These are phyloP conservation scores for Trachemys scripta DNA, from an alignment of 2,113 vertebrate genomes.

Conservation along the genomic window DNA sequence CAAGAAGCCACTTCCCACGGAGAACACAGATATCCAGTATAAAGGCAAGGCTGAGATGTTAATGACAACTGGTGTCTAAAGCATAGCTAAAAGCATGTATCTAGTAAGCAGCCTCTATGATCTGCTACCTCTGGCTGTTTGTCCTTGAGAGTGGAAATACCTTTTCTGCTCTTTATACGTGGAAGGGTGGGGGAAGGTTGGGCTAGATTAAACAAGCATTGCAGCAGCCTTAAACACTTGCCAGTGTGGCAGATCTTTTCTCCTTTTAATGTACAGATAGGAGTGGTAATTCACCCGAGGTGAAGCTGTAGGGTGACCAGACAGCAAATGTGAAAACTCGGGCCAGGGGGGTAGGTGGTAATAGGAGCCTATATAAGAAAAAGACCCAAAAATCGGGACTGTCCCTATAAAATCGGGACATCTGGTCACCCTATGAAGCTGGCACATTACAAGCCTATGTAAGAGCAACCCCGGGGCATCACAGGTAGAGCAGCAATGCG, in stretches of 20 bases:
- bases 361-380: no score
- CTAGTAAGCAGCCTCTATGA: not conserved
- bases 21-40: constrained; percentile 74
- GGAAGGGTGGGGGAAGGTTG: not conserved
- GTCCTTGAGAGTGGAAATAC: not conserved
- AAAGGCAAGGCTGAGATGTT: constrained; percentile 85
- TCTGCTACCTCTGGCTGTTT: not conserved
- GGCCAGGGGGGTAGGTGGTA: no score
- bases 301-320: not conserved
- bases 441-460: rapidly evolving
- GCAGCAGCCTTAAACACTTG: not conserved
- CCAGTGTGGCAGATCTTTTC: not conserved
- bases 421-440: not conserved
- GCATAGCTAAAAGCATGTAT: not conserved
- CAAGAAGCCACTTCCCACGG: constrained; percentile 75
- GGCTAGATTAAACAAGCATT: not conserved
- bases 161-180: not conserved
- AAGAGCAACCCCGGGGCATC: not conserved
- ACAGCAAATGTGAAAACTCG: no score
- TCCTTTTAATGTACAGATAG: not conserved
- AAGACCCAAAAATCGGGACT: no score
- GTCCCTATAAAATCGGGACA: no score
- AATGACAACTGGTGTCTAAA: not conserved
- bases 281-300: not conserved
- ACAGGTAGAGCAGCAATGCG: not conserved